A percentile compares a stretch with the other conserved stretches of the same genome.
These are phyloP conservation scores for Scolanthus callimorphus DNA, from an alignment of 92 coral and sea anemone genomes.

Conservation along the genomic window DNA sequence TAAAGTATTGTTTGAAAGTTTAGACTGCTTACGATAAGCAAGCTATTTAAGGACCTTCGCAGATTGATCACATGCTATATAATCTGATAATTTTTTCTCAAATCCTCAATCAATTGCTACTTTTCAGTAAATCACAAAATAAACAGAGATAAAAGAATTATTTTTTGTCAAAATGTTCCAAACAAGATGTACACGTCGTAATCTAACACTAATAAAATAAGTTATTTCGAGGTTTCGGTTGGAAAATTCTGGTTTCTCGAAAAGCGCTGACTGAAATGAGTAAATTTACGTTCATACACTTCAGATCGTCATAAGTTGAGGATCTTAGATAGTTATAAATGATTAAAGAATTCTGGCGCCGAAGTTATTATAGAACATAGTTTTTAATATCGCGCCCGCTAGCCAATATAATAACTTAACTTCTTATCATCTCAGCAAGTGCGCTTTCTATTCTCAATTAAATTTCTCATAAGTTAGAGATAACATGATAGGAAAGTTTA, in stretches of 20 bases:
- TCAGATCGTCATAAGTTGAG: too few relatives aligned
- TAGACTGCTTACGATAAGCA: background rate
- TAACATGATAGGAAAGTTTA: too few relatives aligned
- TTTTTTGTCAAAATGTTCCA: too few relatives aligned
- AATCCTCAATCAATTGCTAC: background rate
- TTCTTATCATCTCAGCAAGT: background rate
- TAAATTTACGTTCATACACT: too few relatives aligned
- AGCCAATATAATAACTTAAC: background rate
- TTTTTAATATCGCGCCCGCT: background rate
- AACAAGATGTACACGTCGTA: too few relatives aligned
- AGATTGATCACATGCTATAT: background rate
- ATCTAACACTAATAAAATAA: too few relatives aligned
- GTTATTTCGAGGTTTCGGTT: too few relatives aligned
- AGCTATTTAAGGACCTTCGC: background rate
- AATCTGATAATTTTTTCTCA: background rate
- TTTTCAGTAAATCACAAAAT: background rate
- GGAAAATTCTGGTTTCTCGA: too few relatives aligned
- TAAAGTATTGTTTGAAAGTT: background rate
- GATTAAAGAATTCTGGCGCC: background rate
- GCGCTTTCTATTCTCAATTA: background rate
- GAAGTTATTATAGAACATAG: background rate
- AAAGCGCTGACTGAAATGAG: too few relatives aligned
- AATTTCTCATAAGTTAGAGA: background rate
- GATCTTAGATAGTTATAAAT: background rate
- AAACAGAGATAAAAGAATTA: background rate